Evolutionary conservation across 2,888 invertebrate species (phyloP), one percentile per base, ranked within the genome.

Genomic region (Crepidodera aurea): DNA sequence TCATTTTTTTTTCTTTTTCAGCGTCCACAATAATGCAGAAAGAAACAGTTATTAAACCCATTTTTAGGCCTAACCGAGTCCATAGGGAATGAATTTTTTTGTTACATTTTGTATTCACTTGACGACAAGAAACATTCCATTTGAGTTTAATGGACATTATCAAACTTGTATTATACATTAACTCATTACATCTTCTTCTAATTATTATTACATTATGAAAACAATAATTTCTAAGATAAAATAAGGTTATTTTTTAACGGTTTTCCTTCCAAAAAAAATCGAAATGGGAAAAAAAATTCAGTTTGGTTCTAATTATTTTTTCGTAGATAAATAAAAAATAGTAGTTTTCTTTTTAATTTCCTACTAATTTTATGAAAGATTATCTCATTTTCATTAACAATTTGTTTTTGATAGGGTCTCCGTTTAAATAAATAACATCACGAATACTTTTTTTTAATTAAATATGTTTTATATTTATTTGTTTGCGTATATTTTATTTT

Each of bases 21-120:
- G 88, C 79, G 87, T 88, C 73, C 87, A 87, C 80, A 87, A 88
- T 81, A 88, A 86, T 78, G 84, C 86, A 75, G 85, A 87, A 64
- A 84, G 81, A 71, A 84, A 78, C 64, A 85, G 84, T 80, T 86
- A 83, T 79, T 86, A 83, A 83, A 80, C 27, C 55, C 55, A 48
- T 27, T 60, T 55, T 34, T 48, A 59, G 51, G 64, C 65, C 62
- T 60, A 40, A 65, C 18, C 19, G 54, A 48, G 1, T 27, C 29
- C 29, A 51, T 54, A 19, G 39, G 51, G 53, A 55, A 51, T 51
- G 50, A 25, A 46, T 19, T 46, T 46, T 42, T 42, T 44, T 48
- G 16, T 27, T 27, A 15, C 22, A 44, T 44, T 32, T 55, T 37
- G 13, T 56, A 12, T 19, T n/a, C 7, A 12, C 27, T 56, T 13